Evolutionary conservation across 2,888 invertebrate genomes (phyloP).

Genomic region (Scrobipalpa costella): DNA sequence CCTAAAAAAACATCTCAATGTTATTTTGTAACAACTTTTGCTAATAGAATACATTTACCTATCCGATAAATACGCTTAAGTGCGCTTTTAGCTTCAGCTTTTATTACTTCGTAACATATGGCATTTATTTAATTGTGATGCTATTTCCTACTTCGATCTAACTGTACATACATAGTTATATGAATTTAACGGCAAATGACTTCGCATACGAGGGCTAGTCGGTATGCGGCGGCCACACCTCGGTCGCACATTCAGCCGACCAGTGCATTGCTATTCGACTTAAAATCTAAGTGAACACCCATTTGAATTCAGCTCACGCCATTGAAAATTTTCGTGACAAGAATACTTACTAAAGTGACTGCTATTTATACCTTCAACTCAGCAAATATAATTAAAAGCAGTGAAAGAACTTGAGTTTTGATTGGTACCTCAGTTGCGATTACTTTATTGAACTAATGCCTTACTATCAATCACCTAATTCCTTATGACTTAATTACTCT

Average conservation of each 20-base stretch:
- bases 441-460: background rate
- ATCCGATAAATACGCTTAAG: background rate
- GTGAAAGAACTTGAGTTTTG: background rate
- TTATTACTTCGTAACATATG: too few species aligned
- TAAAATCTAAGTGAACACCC: background rate
- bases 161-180: background rate
- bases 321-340: background rate
- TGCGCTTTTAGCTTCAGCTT: too few species aligned
- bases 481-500: slow-evolving; percentile 4
- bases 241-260: slow-evolving; percentile 36
- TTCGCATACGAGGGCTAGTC: slow-evolving; percentile 37
- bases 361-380: background rate
- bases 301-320: slow-evolving; percentile 12
- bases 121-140: background rate
- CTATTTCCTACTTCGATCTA: background rate
- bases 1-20: slow-evolving; percentile 69
- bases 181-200: background rate
- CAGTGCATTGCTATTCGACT: slow-evolving; percentile 33
- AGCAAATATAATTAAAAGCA: background rate
- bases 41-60: slow-evolving; percentile 43
- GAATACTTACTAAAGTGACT: slow-evolving; percentile 9
- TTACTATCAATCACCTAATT: slow-evolving; percentile 8
- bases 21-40: slow-evolving; percentile 52
- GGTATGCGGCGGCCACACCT: slow-evolving; percentile 44
- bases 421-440: background rate